Evolutionary conservation across 2,888 invertebrate genomes (phyloP).

Genomic region (Galeopsomyia nigrocyanea): DNA sequence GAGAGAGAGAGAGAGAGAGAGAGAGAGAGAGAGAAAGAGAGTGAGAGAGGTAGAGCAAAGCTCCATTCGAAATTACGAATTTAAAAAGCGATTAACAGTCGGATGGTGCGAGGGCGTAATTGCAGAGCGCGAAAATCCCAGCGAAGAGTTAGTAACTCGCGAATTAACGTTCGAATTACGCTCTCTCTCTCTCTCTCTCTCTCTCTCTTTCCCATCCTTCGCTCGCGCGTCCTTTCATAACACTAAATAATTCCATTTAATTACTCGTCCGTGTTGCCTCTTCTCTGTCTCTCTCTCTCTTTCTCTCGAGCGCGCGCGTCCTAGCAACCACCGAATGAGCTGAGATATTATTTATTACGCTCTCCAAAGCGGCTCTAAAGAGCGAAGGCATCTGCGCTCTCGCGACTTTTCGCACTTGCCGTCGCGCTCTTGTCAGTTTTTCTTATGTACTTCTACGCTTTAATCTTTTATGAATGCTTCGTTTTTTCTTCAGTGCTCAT

Average conservation of each 20-base stretch:
- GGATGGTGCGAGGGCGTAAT: conserved; percentile 7
- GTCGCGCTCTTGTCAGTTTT: conserved; percentile 24
- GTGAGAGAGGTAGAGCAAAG: conserved; percentile 26
- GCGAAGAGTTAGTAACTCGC: conserved; percentile 45
- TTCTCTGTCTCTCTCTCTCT: conserved; percentile 8
- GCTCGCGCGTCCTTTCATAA: conserved; percentile 47
- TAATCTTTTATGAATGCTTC: conserved; percentile 20
- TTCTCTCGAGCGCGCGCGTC: too few species aligned
- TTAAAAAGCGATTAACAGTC: conserved; percentile 38
- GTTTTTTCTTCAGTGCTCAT: not conserved
- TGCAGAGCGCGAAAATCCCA: conserved; percentile 51
- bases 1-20: conserved; percentile 31
- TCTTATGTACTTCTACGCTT: conserved; percentile 14
- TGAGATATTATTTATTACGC: conserved; percentile 59
- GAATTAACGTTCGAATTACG: conserved; percentile 33
- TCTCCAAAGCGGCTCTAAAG: conserved; percentile 48
- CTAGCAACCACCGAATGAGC: conserved; percentile 49
- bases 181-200: conserved; percentile 17
- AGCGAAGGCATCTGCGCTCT: conserved; percentile 15
- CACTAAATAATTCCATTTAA: conserved; percentile 64
- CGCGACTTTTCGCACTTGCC: not conserved
- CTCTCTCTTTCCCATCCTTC: conserved; percentile 26
- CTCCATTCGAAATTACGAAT: conserved; percentile 34
- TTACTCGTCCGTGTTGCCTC: conserved; percentile 55
- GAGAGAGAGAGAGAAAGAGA: conserved; percentile 30